phyloP scores from a whole-genome alignment of 2,797 vertebrate genomes.

The Sebastes taczanowskii region DNA sequence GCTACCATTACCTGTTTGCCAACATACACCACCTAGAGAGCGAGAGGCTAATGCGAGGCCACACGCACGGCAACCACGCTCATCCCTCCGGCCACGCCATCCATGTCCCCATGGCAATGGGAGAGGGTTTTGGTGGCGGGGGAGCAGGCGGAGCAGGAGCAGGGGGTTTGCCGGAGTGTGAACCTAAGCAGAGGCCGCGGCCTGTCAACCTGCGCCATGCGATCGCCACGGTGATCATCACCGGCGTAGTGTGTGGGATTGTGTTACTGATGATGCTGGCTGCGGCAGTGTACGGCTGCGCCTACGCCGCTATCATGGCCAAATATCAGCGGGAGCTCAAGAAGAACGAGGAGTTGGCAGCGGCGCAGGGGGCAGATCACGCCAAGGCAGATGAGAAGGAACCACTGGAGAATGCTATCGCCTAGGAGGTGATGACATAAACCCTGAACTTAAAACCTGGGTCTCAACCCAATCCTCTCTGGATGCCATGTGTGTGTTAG shows the following conservation, averaged over 20 bases:
- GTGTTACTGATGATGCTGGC: conserved; percentile 97
- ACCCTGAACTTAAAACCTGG: conserved; percentile 44
- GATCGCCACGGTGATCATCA: conserved; percentile 94
- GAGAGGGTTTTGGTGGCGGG: conserved; percentile 66
- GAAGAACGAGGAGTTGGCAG: conserved; percentile 79
- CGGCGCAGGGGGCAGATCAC: conserved; percentile 64
- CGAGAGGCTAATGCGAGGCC: conserved; percentile 73
- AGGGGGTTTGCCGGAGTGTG: conserved; percentile 78
- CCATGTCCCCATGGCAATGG: conserved; percentile 70
- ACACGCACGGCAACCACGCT: conserved; percentile 76
- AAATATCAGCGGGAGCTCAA: conserved; percentile 87
- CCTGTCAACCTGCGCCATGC: conserved; percentile 91
- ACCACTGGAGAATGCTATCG: conserved; percentile 81
- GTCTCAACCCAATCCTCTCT: conserved; percentile 58
- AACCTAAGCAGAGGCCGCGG: conserved; percentile 85
- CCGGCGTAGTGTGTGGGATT: conserved; percentile 93
- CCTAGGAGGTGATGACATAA: conserved; percentile 71
- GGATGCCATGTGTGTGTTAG: conserved; percentile 41
- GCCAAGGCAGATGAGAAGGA: conserved; percentile 82
- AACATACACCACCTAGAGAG: conserved; percentile 81
- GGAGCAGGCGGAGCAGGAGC: conserved; percentile 51
- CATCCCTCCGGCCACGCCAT: conserved; percentile 74
- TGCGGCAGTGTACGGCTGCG: conserved; percentile 93
- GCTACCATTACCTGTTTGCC: conserved; percentile 80
- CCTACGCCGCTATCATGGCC: conserved; percentile 93